Evolutionary conservation across 2,888 invertebrate species (phyloP), one percentile per base, ranked within the genome.

Genomic region (Aphidius colemani): DNA sequence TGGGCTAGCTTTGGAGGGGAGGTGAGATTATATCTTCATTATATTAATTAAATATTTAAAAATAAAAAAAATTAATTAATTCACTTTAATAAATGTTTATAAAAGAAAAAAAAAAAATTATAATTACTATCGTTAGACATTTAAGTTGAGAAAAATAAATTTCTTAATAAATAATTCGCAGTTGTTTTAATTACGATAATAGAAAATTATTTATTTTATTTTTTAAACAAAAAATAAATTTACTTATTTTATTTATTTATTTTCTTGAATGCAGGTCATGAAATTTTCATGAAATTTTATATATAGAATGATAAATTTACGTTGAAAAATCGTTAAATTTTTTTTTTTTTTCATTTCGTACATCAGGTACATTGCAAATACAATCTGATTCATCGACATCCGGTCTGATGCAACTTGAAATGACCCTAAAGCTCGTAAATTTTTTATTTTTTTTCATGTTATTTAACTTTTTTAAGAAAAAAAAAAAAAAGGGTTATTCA

Each of bases 1-100:
- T 82, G 82, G 79, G 78, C 78, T 81, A 81, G 80, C 80, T 80
- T 77, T 78, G 78, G 81, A 79, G 81, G 81, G 81, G 81, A 81
- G 82, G 82, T 81, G 73, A 76, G 72, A 60, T 58, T 18, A 1
- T 1, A 18, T 18, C 30, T 30, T 5, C 0, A 5, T 30, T 30
- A 30, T 30, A 30, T 30, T 30, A 53, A 8, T 43, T 10, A 56
- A 55, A 55, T 8, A n/a, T 45, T 43, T 49, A 64, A 59, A 48
- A 30, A 30, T 13, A n/a, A 40, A 48, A 59, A 39, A 13, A 53
- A 51, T 10, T n/a, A 10, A 10, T 13, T 13, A 13, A 13, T 13
- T 13, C 2, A 13, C 1, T 13, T 13, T 13, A 13, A 13, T 18
- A 18, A 18, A 18, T 18, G n/a, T n/a, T n/a, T n/a, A n/a, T 1